Evolutionary conservation across 2,888 invertebrate genomes (phyloP).

Genomic region (Metacarcinus magister): DNA sequence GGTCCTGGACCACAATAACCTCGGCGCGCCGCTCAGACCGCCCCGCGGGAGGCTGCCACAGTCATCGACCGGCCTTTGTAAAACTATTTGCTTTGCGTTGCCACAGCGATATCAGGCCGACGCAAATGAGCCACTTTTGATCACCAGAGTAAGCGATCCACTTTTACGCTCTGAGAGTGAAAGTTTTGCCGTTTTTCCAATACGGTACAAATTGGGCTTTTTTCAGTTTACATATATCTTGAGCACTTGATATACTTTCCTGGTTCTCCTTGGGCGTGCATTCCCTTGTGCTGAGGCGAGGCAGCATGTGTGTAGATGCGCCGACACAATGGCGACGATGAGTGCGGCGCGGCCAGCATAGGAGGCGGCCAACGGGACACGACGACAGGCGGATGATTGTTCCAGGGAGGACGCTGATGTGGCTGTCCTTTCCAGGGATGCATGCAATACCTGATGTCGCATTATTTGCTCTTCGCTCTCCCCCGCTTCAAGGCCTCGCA

Average conservation of each 20-base stretch:
- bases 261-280: neutral
- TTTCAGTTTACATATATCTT: neutral
- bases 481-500: neutral
- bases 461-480: neutral
- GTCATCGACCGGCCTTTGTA: slow-evolving; percentile 49
- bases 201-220: neutral
- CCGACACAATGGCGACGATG: slow-evolving; percentile 21
- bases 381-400: neutral
- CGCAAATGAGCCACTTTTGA: slow-evolving; percentile 49
- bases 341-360: neutral
- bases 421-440: slow-evolving; percentile 16
- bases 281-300: neutral
- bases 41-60: slow-evolving; percentile 51
- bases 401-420: neutral
- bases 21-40: slow-evolving; percentile 20
- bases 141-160: slow-evolving; percentile 38
- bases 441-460: neutral
- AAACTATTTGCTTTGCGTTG: slow-evolving; percentile 46
- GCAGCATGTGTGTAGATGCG: neutral
- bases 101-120: slow-evolving; percentile 17
- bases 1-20: neutral
- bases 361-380: neutral
- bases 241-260: neutral
- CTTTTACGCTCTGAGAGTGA: slow-evolving; percentile 16
- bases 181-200: neutral